These are phyloP conservation scores for Nibea coibor DNA, from an alignment of 2,113 vertebrate species.

Conservation along the genomic window DNA sequence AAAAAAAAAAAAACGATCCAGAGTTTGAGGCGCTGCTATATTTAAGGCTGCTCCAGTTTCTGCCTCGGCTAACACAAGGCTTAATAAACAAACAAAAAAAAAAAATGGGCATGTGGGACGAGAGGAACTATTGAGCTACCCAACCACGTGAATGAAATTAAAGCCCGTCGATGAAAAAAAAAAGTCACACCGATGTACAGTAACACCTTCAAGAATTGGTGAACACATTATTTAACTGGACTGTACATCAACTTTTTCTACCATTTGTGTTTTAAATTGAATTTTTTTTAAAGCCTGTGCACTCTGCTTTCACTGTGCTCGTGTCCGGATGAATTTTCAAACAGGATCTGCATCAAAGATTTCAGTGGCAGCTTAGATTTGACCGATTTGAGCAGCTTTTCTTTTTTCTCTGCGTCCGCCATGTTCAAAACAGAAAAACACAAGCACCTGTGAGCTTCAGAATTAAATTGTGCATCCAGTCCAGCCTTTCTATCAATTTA, in stretches of 20 bases:
- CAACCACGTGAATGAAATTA: constrained; percentile 13
- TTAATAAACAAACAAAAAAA: background rate
- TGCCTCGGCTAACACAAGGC: constrained; percentile 27
- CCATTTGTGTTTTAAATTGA: background rate
- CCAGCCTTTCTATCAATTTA: constrained; percentile 1
- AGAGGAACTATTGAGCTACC: background rate
- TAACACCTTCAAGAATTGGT: background rate
- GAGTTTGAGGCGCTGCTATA: constrained; percentile 11
- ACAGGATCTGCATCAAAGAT: constrained; percentile 1
- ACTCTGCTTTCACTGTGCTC: background rate
- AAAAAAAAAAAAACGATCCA: constrained; percentile 26
- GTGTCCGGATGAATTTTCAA: background rate
- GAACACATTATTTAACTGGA: background rate
- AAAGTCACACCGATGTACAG: background rate
- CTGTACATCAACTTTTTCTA: background rate
- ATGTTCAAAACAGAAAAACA: constrained; percentile 4
- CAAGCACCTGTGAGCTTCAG: background rate
- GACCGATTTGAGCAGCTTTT: constrained; percentile 5
- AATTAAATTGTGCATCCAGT: constrained; percentile 31
- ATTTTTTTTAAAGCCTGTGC: constrained; percentile 8
- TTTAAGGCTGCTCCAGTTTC: constrained; percentile 50
- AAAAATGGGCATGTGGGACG: background rate
- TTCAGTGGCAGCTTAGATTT: background rate
- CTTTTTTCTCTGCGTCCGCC: background rate
- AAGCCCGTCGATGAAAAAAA: background rate